phyloP scores from a whole-genome alignment of 2,113 vertebrate species.

The Bucco capensis region DNA sequence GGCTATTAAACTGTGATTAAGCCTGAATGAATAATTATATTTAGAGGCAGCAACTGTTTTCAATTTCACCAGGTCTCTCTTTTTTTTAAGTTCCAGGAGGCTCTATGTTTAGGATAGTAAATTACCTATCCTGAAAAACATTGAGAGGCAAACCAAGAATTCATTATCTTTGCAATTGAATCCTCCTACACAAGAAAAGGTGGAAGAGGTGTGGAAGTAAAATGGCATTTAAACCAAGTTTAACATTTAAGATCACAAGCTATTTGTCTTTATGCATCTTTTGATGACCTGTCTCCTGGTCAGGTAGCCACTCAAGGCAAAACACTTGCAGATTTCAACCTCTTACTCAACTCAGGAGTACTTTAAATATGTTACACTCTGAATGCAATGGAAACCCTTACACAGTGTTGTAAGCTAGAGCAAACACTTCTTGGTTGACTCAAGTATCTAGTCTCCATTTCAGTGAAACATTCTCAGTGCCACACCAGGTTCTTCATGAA shows the following conservation, averaged over 20 bases:
- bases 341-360: background rate
- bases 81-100: background rate
- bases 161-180: background rate
- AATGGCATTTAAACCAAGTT: background rate
- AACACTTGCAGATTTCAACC: background rate
- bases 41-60: background rate
- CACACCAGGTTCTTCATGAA: accelerated
- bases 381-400: background rate
- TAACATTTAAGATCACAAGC: background rate
- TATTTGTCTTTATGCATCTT: background rate
- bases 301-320: background rate
- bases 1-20: background rate
- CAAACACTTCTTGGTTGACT: background rate
- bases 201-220: background rate
- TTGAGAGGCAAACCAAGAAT: background rate
- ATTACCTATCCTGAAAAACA: background rate
- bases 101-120: background rate
- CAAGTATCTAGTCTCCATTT: background rate
- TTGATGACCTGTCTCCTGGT: background rate
- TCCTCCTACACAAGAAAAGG: background rate
- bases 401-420: background rate
- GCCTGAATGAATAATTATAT: background rate
- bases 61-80: background rate
- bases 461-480: background rate
- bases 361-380: background rate